These are phyloP conservation scores for Ictidomys tridecemlineatus DNA, from an alignment of 2,113 vertebrate species.

Conservation along the genomic window DNA sequence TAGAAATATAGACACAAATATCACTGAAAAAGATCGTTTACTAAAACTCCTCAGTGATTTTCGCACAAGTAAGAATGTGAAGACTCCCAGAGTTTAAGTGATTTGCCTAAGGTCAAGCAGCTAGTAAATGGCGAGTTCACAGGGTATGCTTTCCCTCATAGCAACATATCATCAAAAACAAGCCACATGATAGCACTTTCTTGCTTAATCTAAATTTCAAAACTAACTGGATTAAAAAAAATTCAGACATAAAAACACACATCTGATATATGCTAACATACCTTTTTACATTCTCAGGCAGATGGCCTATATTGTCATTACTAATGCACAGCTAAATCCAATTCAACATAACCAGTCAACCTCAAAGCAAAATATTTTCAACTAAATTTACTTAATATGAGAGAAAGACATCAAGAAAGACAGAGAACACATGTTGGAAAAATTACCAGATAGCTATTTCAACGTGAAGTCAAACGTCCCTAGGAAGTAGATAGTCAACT, in stretches of 20 bases:
- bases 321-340: not conserved
- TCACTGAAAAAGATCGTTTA: not conserved
- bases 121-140: not conserved
- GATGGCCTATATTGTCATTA: not conserved
- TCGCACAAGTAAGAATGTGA: not conserved
- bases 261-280: not conserved
- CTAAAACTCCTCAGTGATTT: not conserved
- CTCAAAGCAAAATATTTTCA: constrained; percentile 55
- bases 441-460: not conserved
- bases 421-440: constrained; percentile 27
- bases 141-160: not conserved
- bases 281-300: not conserved
- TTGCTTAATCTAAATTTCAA: not conserved
- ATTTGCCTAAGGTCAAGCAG: constrained; percentile 6
- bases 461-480: constrained; percentile 33
- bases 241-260: not conserved
- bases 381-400: constrained; percentile 60
- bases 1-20: not conserved
- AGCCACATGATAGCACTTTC: not conserved
- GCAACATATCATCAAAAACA: not conserved
- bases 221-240: not conserved
- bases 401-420: constrained; percentile 40
- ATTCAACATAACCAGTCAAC: constrained; percentile 31
- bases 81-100: not conserved
- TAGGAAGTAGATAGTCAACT: not conserved